Percentiles rank a stretch among this genome's conserved stretches.
phyloP scores from a whole-genome alignment of 2,113 vertebrate genomes.

The Grantiella picta region DNA sequence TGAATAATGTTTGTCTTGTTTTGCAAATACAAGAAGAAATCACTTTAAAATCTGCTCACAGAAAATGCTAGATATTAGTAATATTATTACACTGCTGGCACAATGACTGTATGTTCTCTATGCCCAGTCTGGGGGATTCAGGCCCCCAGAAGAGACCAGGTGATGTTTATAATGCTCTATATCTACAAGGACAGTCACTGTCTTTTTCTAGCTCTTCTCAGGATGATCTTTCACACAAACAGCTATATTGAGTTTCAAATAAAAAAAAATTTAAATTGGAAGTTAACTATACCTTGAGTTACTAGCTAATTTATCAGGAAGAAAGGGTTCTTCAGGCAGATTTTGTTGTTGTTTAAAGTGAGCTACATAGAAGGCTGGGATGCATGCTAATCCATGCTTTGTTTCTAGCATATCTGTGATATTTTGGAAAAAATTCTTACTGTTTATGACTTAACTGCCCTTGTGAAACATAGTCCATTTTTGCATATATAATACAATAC shows the following conservation, averaged over 20 bases:
- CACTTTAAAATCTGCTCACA: neutral
- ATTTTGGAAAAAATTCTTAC: neutral
- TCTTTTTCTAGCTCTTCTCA: neutral
- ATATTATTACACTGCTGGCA: neutral
- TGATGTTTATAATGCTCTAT: neutral
- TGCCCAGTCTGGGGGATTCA: neutral
- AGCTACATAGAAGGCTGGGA: neutral
- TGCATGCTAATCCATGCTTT: neutral
- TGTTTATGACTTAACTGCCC: neutral
- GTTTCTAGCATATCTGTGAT: neutral
- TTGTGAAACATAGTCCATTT: neutral
- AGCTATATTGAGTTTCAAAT: neutral
- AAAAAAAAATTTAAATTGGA: neutral
- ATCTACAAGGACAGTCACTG: neutral
- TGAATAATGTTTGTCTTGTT: neutral
- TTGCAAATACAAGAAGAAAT: neutral
- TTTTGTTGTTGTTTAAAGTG: neutral
- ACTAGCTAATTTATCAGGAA: neutral
- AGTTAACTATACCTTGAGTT: neutral
- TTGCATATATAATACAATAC: neutral
- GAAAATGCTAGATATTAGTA: neutral
- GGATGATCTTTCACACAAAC: neutral
- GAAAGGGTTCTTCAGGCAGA: neutral
- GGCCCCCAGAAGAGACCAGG: neutral
- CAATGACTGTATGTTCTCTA: neutral